Evolutionary conservation across 2,113 vertebrate species (phyloP).

Genomic region (Platanista minor): DNA sequence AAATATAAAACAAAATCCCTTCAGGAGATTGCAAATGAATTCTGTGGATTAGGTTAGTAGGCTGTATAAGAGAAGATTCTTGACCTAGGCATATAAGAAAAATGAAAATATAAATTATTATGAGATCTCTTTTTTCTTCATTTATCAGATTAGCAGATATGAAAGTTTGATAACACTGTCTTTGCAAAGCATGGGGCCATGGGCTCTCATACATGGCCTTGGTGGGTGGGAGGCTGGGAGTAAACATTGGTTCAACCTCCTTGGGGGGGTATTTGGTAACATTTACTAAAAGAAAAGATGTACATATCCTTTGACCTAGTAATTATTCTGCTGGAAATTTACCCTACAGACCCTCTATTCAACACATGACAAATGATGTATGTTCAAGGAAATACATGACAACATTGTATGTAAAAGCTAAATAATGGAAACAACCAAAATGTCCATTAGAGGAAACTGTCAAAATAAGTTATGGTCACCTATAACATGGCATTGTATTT

Average conservation of each 20-base stretch:
- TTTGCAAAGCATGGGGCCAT: not conserved
- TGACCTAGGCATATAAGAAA: not conserved
- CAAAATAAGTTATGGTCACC: not conserved
- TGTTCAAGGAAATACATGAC: not conserved
- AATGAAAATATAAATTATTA: conserved; percentile 1
- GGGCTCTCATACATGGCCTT: rapidly evolving
- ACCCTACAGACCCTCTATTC: not conserved
- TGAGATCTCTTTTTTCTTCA: not conserved
- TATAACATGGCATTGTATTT: not conserved
- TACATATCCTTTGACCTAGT: not conserved
- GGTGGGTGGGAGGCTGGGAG: not conserved
- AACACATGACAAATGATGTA: not conserved
- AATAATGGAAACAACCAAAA: not conserved
- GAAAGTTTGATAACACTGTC: not conserved
- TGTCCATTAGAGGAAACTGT: conserved; percentile 9
- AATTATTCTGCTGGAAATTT: not conserved
- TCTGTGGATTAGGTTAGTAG: not conserved
- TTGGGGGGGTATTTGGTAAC: not conserved
- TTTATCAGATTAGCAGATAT: not conserved
- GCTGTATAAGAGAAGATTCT: not conserved
- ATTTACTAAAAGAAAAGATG: not conserved
- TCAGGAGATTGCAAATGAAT: not conserved
- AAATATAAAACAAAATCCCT: not conserved
- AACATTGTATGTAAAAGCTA: not conserved
- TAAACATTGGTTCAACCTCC: not conserved